Conservation (phyloP, 2,113 vertebrate genomes). For the Paradisaea rubra region DNA sequence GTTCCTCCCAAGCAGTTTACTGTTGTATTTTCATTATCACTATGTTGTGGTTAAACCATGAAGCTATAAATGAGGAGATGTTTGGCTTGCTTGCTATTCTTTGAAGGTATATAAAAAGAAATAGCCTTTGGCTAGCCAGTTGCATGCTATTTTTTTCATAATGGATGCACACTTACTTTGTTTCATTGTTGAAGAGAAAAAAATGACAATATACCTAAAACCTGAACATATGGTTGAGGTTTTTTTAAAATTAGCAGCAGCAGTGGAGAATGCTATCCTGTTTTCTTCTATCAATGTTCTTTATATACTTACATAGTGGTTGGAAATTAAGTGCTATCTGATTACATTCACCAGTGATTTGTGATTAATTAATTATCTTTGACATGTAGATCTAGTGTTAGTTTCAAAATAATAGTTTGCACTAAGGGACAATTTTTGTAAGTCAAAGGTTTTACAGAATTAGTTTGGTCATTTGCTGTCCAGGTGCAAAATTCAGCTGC, state of each 20-base stretch:
- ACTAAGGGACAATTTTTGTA: neutral
- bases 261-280: neutral
- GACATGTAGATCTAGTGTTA: neutral
- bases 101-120: neutral
- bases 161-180: neutral
- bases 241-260: neutral
- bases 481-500: conserved; percentile 57
- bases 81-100: neutral
- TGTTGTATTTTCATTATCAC: neutral
- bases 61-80: neutral
- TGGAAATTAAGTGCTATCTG: neutral
- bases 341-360: neutral
- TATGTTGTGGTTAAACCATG: neutral
- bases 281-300: neutral
- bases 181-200: neutral
- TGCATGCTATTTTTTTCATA: neutral
- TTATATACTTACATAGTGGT: neutral
- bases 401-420: neutral
- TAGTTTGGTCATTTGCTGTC: neutral
- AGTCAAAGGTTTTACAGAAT: neutral
- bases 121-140: neutral
- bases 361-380: neutral
- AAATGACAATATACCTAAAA: neutral
- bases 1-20: neutral
- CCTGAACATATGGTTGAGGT: neutral